Conservation (phyloP, 1,140 invertebrate species). For the Listronotus bonariensis region DNA sequence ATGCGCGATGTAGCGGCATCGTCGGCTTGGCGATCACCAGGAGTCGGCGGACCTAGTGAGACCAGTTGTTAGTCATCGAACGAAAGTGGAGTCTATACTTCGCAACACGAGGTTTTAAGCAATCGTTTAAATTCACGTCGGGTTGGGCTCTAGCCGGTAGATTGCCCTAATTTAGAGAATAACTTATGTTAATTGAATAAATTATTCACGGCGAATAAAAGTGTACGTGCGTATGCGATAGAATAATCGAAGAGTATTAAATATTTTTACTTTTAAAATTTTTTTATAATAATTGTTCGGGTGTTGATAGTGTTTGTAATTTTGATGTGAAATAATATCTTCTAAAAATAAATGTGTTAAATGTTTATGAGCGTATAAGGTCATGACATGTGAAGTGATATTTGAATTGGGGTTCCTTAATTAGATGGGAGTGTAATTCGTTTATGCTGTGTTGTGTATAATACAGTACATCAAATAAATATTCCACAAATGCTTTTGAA, state of each 20-base stretch:
- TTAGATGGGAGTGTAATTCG: slow-evolving; percentile 1
- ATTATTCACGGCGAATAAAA: no score
- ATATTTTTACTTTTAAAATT: background rate
- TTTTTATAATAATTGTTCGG: no score
- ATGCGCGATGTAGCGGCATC: slow-evolving; percentile 30
- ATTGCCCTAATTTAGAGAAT: slow-evolving; percentile 1
- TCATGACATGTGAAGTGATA: slow-evolving; percentile 12
- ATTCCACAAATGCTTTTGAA: no score
- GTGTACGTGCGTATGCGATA: no score
- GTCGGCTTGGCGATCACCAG: slow-evolving; percentile 7
- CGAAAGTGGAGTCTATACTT: slow-evolving; percentile 18
- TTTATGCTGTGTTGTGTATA: no score
- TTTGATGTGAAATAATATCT: no score
- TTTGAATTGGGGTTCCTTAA: slow-evolving; percentile 3
- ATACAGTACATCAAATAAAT: no score
- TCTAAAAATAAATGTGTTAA: slow-evolving; percentile 17
- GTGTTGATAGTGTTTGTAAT: background rate
- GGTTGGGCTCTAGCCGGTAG: background rate
- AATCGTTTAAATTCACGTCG: slow-evolving; percentile 7
- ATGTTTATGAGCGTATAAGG: slow-evolving; percentile 16
- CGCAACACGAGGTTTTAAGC: slow-evolving; percentile 16
- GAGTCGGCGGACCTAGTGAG: slow-evolving; percentile 15
- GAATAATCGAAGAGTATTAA: background rate
- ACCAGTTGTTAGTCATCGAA: slow-evolving; percentile 31
- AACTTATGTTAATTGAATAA: background rate